A percentile compares a stretch with the other conserved stretches of the same genome.
Conservation (phyloP, 2,888 invertebrate genomes). For the Selenia dentaria region DNA sequence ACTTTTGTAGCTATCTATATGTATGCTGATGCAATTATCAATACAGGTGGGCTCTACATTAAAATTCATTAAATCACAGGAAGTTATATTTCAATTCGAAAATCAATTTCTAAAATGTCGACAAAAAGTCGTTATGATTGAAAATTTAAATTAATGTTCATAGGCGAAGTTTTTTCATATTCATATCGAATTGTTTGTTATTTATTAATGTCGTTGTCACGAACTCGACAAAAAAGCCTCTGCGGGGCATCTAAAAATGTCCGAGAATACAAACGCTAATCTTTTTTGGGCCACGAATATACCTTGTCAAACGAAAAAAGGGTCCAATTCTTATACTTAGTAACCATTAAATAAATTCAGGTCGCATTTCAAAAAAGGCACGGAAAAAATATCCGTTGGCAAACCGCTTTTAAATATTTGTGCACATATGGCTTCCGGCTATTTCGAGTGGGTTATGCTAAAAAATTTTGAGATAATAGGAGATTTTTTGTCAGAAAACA, state of each 20-base stretch:
- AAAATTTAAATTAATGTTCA: conserved; percentile 58
- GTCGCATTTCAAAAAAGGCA: conserved; percentile 52
- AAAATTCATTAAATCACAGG: conserved; percentile 26
- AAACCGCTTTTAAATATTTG: conserved; percentile 81
- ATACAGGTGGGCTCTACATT: conserved; percentile 12
- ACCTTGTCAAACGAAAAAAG: conserved; percentile 71
- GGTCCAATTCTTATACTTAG: conserved; percentile 73
- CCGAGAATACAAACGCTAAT: conserved; percentile 75
- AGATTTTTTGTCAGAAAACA: conserved; percentile 51
- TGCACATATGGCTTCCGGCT: conserved; percentile 82
- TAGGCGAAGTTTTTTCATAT: conserved; percentile 51
- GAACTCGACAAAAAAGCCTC: conserved; percentile 58
- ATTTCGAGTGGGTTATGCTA: conserved; percentile 81
- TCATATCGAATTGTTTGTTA: conserved; percentile 70
- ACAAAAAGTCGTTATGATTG: conserved; percentile 48
- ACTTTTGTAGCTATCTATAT: too few species aligned
- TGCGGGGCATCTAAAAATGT: conserved; percentile 61
- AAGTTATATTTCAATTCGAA: conserved; percentile 28
- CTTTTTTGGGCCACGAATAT: conserved; percentile 66
- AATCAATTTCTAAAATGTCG: conserved; percentile 41
- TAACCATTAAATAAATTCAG: conserved; percentile 81
- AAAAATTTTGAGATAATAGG: conserved; percentile 57
- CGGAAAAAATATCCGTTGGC: conserved; percentile 66
- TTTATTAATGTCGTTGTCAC: conserved; percentile 76
- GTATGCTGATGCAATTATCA: too few species aligned